These are phyloP conservation scores for Mythimna pallens DNA, from an alignment of 2,888 invertebrate genomes.

Conservation along the genomic window DNA sequence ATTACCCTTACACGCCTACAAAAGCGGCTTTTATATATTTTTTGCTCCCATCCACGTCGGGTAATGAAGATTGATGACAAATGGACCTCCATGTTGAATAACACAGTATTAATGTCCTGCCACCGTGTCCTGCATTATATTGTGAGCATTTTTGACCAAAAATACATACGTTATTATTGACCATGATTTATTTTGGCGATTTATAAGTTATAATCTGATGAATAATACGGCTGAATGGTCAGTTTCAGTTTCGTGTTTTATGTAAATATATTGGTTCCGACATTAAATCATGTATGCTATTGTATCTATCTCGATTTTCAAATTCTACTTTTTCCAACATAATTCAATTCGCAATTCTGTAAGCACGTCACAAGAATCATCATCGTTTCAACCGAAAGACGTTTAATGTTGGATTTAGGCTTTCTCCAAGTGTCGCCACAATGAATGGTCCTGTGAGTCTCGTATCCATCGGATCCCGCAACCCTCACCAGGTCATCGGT, in stretches of 20 bases:
- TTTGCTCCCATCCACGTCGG: slow-evolving; percentile 51
- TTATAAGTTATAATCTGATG: slow-evolving; percentile 31
- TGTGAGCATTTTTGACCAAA: slow-evolving; percentile 27
- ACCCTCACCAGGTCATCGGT: too few relatives aligned
- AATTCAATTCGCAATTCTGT: not conserved
- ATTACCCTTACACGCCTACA: slow-evolving; percentile 45
- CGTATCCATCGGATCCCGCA: too few relatives aligned
- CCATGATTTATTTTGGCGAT: slow-evolving; percentile 43
- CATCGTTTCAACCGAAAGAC: too few relatives aligned
- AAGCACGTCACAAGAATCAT: not conserved
- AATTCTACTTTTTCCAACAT: not conserved
- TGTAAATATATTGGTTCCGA: slow-evolving; percentile 17
- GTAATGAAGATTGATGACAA: slow-evolving; percentile 64
- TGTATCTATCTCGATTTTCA: not conserved
- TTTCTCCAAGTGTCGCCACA: too few relatives aligned
- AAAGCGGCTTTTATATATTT: slow-evolving; percentile 50
- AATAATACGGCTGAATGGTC: slow-evolving; percentile 12
- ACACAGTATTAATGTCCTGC: slow-evolving; percentile 44
- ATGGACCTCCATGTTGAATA: slow-evolving; percentile 44
- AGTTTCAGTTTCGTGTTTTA: slow-evolving; percentile 12
- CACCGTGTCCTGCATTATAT: slow-evolving; percentile 36
- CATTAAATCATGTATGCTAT: not conserved
- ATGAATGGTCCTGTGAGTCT: too few relatives aligned
- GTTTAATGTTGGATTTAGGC: too few relatives aligned
- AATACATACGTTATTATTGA: slow-evolving; percentile 25